A percentile compares a stretch with the other conserved stretches of the same genome.
Evolutionary conservation across 2,797 vertebrate genomes (phyloP).

Genomic region (Florisuga fusca): DNA sequence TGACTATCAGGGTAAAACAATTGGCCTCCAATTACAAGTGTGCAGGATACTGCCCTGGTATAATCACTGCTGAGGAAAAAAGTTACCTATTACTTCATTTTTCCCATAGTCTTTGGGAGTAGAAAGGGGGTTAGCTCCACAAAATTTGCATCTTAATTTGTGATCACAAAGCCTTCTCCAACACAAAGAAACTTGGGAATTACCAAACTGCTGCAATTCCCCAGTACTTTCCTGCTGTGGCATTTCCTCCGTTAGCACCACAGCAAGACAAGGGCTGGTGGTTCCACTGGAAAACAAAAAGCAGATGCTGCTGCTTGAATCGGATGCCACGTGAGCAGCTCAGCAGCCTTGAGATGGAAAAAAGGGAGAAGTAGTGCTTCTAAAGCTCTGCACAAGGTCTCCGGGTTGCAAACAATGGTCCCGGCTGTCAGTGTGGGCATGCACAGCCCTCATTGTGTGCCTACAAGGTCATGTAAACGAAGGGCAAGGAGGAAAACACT

Average conservation of each 20-base stretch:
- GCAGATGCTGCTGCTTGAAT: background rate
- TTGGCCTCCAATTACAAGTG: background rate
- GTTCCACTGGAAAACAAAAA: conserved; percentile 17
- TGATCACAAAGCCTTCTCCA: background rate
- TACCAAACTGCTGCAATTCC: background rate
- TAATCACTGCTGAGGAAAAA: background rate
- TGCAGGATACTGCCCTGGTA: background rate
- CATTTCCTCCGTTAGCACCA: background rate
- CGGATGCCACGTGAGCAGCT: fast-evolving
- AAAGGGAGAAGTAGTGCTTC: background rate
- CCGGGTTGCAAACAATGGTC: conserved; percentile 2
- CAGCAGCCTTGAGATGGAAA: conserved; percentile 38
- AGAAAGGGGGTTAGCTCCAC: background rate
- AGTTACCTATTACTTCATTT: background rate
- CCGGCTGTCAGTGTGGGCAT: background rate
- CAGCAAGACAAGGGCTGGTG: background rate
- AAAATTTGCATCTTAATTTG: background rate
- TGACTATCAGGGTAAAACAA: background rate
- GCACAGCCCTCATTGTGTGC: background rate
- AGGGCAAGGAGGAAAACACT: background rate
- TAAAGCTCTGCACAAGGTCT: conserved; percentile 17
- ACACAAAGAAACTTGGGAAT: background rate
- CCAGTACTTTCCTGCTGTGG: background rate
- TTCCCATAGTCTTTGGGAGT: background rate
- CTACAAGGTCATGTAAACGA: conserved; percentile 49